Percentiles rank a stretch among this genome's conserved stretches.
Conservation (phyloP, 1,140 invertebrate genomes). For the Hyles euphorbiae region DNA sequence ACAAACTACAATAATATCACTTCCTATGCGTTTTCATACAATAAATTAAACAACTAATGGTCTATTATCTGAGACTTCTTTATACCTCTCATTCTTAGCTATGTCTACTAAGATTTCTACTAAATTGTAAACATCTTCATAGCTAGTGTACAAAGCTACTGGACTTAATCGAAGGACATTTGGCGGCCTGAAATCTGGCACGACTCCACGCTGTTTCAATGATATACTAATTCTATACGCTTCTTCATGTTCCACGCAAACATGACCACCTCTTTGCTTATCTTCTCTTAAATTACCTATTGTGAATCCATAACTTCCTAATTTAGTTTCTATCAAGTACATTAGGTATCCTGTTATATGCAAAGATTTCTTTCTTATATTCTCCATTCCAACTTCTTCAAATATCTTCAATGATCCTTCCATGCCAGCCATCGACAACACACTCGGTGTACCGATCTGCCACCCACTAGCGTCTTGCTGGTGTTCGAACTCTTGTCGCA, state of each 20-base stretch:
- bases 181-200: constrained; percentile 50
- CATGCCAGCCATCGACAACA: constrained; percentile 49
- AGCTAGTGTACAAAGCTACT: constrained; percentile 51
- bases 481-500: constrained; percentile 57
- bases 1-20: no score
- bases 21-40: no score
- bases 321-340: constrained; percentile 48
- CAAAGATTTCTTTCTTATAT: constrained; percentile 54
- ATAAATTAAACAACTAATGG: constrained; percentile 24
- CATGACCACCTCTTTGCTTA: constrained; percentile 48
- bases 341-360: constrained; percentile 58
- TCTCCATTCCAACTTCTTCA: constrained; percentile 42
- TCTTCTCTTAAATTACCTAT: constrained; percentile 52
- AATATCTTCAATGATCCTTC: constrained; percentile 52
- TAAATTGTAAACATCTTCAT: constrained; percentile 47
- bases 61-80: constrained; percentile 21
- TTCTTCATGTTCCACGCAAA: constrained; percentile 54
- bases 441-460: constrained; percentile 52
- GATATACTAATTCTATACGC: constrained; percentile 49
- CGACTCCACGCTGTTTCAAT: constrained; percentile 39
- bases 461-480: constrained; percentile 47
- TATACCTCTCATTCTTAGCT: constrained; percentile 41
- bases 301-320: constrained; percentile 37
- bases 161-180: constrained; percentile 53
- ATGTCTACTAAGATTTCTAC: constrained; percentile 48